phyloP scores from a whole-genome alignment of 2,113 vertebrate species.

The Microcebus griseorufus region DNA sequence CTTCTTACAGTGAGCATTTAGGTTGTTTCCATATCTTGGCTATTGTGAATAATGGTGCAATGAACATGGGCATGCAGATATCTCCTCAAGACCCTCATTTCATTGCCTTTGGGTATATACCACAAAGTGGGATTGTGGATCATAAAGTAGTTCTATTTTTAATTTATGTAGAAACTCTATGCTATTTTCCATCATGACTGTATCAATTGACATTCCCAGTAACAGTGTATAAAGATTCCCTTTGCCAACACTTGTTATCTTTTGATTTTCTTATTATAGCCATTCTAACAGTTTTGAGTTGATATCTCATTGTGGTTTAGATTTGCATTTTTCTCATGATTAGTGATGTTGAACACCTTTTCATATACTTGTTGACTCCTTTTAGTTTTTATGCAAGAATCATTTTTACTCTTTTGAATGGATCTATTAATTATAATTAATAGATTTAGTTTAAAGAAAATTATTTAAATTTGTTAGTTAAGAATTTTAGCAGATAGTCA shows the following conservation, averaged over 20 bases:
- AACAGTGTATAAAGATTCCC: neutral
- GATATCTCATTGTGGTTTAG: neutral
- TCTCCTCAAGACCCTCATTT: too few relatives aligned
- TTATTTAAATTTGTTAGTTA: conserved; percentile 9
- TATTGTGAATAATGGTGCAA: neutral
- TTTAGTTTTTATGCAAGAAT: conserved; percentile 1
- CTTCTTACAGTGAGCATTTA: neutral
- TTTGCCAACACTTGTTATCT: neutral
- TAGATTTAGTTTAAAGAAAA: conserved; percentile 30
- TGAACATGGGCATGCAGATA: neutral
- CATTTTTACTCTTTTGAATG: too few relatives aligned
- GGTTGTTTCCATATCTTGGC: neutral
- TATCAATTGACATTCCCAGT: neutral
- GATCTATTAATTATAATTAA: conserved; percentile 10
- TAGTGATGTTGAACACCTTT: neutral
- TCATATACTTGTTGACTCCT: neutral
- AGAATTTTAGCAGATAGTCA: neutral
- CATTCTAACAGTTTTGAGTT: neutral
- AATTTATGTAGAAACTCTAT: neutral
- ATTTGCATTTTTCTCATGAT: neutral
- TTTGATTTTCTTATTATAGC: neutral
- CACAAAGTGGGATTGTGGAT: neutral
- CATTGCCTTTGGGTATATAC: neutral
- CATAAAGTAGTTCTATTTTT: neutral
- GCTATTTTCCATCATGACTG: neutral